These are phyloP conservation scores for Rhabdophis nuchalis DNA, from an alignment of 2,797 vertebrate species.

Conservation along the genomic window DNA sequence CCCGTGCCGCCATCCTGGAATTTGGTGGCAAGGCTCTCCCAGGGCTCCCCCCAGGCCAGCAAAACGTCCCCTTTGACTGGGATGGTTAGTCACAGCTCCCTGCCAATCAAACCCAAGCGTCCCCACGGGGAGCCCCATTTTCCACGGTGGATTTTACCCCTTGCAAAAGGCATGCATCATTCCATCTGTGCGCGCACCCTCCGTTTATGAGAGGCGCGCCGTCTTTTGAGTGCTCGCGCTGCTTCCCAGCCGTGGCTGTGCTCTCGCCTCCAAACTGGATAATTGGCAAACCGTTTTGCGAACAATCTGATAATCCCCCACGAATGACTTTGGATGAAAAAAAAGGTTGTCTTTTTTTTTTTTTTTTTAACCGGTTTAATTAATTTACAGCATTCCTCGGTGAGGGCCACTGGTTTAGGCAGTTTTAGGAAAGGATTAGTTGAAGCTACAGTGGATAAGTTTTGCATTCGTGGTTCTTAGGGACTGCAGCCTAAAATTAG, in stretches of 20 bases:
- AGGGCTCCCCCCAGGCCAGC: rapidly evolving
- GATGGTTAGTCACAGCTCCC: not conserved
- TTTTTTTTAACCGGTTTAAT: not conserved
- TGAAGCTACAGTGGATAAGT: not conserved
- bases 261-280: not conserved
- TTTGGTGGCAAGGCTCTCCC: not conserved
- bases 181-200: not conserved
- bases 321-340: not conserved
- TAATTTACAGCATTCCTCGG: not conserved
- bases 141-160: not conserved
- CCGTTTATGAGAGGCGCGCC: not conserved
- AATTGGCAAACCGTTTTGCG: not conserved
- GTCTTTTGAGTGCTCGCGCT: not conserved
- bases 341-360: not conserved
- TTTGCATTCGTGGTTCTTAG: not conserved
- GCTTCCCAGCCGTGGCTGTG: not conserved
- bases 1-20: not conserved
- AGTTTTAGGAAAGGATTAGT: constrained; percentile 17
- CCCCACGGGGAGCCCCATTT: not conserved
- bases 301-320: not conserved
- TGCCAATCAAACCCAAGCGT: not conserved
- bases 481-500: not conserved
- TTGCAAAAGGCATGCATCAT: rapidly evolving
- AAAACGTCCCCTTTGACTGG: not conserved
- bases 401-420: not conserved